Base-by-base conservation (phyloP, 2,888 invertebrate genomes). In the Thereva nobilitata region DNA sequence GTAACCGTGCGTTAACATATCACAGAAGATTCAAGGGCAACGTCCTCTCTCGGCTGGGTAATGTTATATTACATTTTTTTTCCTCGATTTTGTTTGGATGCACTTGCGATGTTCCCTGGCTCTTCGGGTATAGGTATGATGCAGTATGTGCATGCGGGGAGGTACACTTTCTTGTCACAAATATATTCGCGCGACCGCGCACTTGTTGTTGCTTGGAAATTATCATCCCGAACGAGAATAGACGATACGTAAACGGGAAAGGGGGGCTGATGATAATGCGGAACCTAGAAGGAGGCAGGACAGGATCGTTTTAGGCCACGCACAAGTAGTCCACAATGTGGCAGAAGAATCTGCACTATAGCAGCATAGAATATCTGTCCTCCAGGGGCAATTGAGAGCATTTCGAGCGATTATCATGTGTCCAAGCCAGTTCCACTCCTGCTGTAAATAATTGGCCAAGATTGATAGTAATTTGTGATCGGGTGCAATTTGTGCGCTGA, bases 381-480 rank as follows among this genome's bases (percentile, higher is more conserved):
- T 41, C 52, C 10, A 54, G 64, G 44, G 45, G 59, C 67, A 64
- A 67, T 64, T 64, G 53, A 64, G 40, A 41, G 53, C 59, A 56
- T 69, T 69, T 69, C 50, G 52, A 57, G 56, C 56, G 64, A 69
- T 67, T 50, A 57, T 69, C 66, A 64, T 50, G 66, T 66, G 53
- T 55, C 67, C 67, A 59, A 59, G 64, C 61, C 54, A 67, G 67
- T 64, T 67, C 55, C 64, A 59, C 59, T 44, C 49, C 61, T 45
- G 47, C 66, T 69, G 64, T 64, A 49, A 67, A 69, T 69, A 69
- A 69, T 69, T 69, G 69, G 69, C 65, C 44, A 63, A 69, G 69
- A 69, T 69, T 69, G 67, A 69, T 69, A 67, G 67, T 64, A 67
- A 67, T 69, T 67, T 67, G 61, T 54, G 69, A 69, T 69, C 57